These are phyloP conservation scores for Bedellia somnulentella DNA, from an alignment of 2,888 invertebrate species.

Conservation along the genomic window DNA sequence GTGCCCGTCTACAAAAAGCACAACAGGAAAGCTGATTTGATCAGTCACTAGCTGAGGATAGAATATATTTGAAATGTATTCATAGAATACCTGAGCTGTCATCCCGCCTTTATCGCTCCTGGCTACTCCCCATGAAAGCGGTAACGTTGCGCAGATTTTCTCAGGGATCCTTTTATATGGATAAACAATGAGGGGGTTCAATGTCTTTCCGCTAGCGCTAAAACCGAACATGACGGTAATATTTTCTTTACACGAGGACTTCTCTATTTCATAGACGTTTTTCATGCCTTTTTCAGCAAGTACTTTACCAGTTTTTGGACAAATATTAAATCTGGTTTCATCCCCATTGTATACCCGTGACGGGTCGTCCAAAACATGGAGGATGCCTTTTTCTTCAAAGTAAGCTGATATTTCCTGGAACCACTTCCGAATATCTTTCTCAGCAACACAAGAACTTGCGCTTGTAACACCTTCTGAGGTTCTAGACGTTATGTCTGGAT, in stretches of 20 bases:
- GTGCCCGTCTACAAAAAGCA: constrained; percentile 26
- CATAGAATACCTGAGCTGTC: constrained; percentile 21
- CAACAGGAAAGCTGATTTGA: constrained; percentile 18
- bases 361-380: neutral
- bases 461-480: neutral
- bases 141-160: constrained; percentile 7
- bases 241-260: neutral
- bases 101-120: constrained; percentile 6
- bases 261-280: neutral
- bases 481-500: neutral
- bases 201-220: neutral
- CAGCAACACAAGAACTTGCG: neutral
- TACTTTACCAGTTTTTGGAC: neutral
- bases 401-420: neutral
- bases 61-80: constrained; percentile 23
- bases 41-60: constrained; percentile 18
- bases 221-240: neutral
- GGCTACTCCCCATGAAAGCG: neutral
- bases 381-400: neutral
- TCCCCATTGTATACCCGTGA: neutral
- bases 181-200: neutral
- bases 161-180: neutral
- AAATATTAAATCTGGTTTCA: neutral
- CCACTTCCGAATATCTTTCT: neutral
- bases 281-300: neutral